Conservation (phyloP, 2,797 vertebrate species). For the Hybognathus amarus region DNA sequence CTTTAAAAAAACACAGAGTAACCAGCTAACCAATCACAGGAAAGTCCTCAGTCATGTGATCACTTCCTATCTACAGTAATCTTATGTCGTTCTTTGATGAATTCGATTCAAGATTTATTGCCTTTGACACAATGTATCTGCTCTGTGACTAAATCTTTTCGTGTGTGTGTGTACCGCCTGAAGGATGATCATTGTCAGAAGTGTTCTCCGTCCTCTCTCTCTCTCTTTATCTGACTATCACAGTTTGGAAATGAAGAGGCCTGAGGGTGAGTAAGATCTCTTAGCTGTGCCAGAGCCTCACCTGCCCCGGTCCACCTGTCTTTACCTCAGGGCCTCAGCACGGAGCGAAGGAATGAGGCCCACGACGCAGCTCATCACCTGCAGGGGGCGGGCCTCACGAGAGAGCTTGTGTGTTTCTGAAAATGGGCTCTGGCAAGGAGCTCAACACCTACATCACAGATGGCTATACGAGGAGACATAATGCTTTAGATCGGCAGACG, state of each 20-base stretch:
- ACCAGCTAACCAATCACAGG: neutral
- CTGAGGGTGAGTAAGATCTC: constrained; percentile 18
- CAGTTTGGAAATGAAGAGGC: constrained; percentile 39
- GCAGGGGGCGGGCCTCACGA: constrained; percentile 17
- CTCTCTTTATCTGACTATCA: constrained; percentile 16
- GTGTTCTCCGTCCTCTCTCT: constrained; percentile 21
- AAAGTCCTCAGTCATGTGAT: neutral
- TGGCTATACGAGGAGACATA: neutral
- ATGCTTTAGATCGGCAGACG: constrained; percentile 17
- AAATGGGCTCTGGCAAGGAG: constrained; percentile 10
- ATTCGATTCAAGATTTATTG: constrained; percentile 4
- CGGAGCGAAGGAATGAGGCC: constrained; percentile 1
- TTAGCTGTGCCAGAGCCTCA: constrained; percentile 58
- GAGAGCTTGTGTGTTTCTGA: constrained; percentile 1
- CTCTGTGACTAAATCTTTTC: constrained; percentile 15
- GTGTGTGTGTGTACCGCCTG: neutral
- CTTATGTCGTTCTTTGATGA: neutral
- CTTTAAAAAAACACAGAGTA: too few relatives aligned
- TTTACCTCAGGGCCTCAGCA: constrained; percentile 39
- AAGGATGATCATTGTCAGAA: constrained; percentile 40
- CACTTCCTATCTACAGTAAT: too few relatives aligned
- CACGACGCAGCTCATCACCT: constrained; percentile 5
- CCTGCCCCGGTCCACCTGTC: constrained; percentile 55
- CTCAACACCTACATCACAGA: constrained; percentile 1
- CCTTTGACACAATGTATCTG: constrained; percentile 26